A percentile compares a stretch with the other conserved stretches of the same genome.
Conservation (phyloP, 1,140 invertebrate species). For the Parasteatoda tepidariorum region DNA sequence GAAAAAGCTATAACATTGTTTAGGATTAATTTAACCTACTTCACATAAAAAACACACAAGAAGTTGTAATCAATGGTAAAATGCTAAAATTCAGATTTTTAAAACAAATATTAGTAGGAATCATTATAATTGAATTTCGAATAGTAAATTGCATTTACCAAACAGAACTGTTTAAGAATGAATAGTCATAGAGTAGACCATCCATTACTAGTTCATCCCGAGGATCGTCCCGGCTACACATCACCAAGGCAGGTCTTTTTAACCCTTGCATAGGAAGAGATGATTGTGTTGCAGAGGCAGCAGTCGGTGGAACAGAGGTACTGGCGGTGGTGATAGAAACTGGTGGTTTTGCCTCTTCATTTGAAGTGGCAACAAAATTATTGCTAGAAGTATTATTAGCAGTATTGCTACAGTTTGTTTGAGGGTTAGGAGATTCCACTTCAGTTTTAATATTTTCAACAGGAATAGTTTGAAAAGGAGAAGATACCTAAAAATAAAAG, state of each 20-base stretch:
- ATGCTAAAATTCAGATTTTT: no score
- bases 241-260: slow-evolving; percentile 75
- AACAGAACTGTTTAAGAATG: slow-evolving; percentile 77
- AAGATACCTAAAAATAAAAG: slow-evolving; percentile 32
- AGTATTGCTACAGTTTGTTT: slow-evolving; percentile 31
- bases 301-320: not conserved
- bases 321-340: slow-evolving; percentile 62
- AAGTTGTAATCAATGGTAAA: no score
- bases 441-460: slow-evolving; percentile 39
- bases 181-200: slow-evolving; percentile 88
- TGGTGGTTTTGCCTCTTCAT: slow-evolving; percentile 56
- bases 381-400: not conserved
- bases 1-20: no score
- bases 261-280: slow-evolving; percentile 57
- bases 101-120: no score
- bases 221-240: slow-evolving; percentile 79
- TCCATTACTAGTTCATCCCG: slow-evolving; percentile 83
- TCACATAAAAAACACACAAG: no score
- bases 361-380: not conserved
- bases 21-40: no score
- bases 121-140: no score
- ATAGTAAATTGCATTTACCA: no score
- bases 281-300: slow-evolving; percentile 13
- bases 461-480: slow-evolving; percentile 23
- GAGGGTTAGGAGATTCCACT: slow-evolving; percentile 24